Evolutionary conservation across 1,140 invertebrate genomes (phyloP).

Genomic region (Wiebesia pumilae): DNA sequence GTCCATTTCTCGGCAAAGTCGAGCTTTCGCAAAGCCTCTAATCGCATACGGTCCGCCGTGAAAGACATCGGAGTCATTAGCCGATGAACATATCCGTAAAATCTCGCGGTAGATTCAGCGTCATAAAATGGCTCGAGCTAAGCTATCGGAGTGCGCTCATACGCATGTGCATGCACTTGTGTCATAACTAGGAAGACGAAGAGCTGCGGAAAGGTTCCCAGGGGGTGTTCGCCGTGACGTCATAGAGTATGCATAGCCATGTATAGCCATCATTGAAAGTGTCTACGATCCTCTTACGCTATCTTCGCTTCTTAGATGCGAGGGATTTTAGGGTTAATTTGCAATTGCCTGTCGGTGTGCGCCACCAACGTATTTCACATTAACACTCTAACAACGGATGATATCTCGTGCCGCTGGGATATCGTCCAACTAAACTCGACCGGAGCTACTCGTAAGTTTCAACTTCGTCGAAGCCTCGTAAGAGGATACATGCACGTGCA

Average conservation of each 20-base stretch:
- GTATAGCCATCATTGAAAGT: neutral
- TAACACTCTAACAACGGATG: conserved; percentile 69
- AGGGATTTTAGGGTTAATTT: conserved; percentile 60
- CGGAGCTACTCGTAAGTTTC: conserved; percentile 59
- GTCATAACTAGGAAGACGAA: conserved; percentile 18
- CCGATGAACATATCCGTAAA: conserved; percentile 11
- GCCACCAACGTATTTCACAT: conserved; percentile 63
- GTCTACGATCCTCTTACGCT: neutral
- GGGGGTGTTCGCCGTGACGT: neutral
- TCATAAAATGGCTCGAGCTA: neutral
- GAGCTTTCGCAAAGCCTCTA: neutral
- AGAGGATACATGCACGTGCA: conserved; percentile 56
- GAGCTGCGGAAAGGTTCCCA: neutral
- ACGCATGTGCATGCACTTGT: neutral
- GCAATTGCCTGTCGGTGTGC: conserved; percentile 56
- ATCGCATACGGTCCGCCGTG: conserved; percentile 35
- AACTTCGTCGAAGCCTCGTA: conserved; percentile 41
- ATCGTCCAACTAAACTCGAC: conserved; percentile 62
- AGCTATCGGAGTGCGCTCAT: neutral
- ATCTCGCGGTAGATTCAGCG: neutral
- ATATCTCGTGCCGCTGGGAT: conserved; percentile 65
- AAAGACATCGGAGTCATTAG: conserved; percentile 39
- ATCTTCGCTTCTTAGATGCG: too few species aligned
- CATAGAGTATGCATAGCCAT: neutral
- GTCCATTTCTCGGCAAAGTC: neutral